Conservation (phyloP, 1,140 invertebrate genomes). For the Leptinotarsa texana region DNA sequence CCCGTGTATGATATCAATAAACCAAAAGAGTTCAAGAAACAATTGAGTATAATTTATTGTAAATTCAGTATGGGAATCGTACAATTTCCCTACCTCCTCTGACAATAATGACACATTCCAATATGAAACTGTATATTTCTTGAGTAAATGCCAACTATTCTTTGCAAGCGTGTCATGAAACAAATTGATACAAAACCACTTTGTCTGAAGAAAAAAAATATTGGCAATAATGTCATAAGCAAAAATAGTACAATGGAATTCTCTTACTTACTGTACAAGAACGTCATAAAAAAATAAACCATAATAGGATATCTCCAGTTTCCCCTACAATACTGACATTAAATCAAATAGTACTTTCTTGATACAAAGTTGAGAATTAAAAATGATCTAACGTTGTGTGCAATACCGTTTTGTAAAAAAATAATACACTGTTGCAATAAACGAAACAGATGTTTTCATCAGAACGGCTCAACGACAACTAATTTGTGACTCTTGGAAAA, state of each 20-base stretch:
- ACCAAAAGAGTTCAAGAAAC: too few relatives aligned
- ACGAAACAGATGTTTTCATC: not conserved
- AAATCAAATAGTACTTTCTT: not conserved
- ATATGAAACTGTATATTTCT: not conserved
- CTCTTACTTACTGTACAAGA: not conserved
- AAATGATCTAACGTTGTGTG: not conserved
- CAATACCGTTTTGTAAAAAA: not conserved
- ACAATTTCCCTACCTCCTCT: too few relatives aligned
- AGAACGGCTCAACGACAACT: not conserved
- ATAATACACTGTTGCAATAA: slow-evolving; percentile 3
- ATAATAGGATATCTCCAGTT: not conserved
- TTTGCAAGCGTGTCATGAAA: not conserved
- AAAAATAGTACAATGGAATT: not conserved
- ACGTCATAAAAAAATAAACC: not conserved
- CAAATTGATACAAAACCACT: not conserved
- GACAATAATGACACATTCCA: not conserved
- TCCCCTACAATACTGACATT: not conserved
- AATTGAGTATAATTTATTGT: too few relatives aligned
- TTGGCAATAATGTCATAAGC: not conserved
- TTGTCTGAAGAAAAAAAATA: not conserved
- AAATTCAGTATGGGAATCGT: too few relatives aligned
- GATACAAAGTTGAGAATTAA: not conserved
- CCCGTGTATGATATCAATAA: too few relatives aligned
- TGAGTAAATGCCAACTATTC: not conserved
- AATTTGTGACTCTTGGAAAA: not conserved